Evolutionary conservation across 2,113 vertebrate species (phyloP).

Genomic region (Percina caprodes): DNA sequence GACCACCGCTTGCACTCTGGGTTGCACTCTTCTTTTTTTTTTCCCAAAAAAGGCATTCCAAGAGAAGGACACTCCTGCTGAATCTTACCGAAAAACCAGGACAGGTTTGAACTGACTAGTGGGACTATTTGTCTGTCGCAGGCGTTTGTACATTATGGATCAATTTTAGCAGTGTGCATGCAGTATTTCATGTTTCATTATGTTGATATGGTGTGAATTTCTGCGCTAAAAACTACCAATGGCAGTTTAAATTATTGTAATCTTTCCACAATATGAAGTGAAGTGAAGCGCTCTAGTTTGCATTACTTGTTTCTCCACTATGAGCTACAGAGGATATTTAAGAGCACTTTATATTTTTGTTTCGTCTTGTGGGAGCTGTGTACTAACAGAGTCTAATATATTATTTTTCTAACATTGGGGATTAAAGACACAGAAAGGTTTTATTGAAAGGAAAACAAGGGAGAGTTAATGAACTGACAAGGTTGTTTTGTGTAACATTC

Average conservation of each 20-base stretch:
- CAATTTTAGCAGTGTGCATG: constrained; percentile 36
- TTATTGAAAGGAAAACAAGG: not conserved
- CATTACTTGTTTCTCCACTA: not conserved
- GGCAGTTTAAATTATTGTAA: not conserved
- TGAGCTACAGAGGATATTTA: constrained; percentile 18
- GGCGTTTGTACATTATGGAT: not conserved
- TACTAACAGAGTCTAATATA: constrained; percentile 18
- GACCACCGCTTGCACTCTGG: constrained; percentile 29
- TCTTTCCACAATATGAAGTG: not conserved
- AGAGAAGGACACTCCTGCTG: constrained; percentile 18
- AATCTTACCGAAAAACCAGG: not conserved
- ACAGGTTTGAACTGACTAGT: not conserved
- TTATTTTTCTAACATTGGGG: constrained; percentile 22
- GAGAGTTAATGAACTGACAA: not conserved
- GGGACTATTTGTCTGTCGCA: constrained; percentile 6
- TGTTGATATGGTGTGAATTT: not conserved
- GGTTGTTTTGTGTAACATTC: not conserved
- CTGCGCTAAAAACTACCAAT: not conserved
- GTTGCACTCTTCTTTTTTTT: not conserved
- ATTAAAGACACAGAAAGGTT: not conserved
- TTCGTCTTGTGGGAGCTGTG: constrained; percentile 10
- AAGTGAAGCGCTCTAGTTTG: not conserved
- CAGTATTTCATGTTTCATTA: constrained; percentile 1
- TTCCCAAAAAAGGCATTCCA: constrained; percentile 34
- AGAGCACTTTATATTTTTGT: constrained; percentile 63